Conservation (phyloP, 2,797 vertebrate genomes). For the Lepilemur ruficaudatus region DNA sequence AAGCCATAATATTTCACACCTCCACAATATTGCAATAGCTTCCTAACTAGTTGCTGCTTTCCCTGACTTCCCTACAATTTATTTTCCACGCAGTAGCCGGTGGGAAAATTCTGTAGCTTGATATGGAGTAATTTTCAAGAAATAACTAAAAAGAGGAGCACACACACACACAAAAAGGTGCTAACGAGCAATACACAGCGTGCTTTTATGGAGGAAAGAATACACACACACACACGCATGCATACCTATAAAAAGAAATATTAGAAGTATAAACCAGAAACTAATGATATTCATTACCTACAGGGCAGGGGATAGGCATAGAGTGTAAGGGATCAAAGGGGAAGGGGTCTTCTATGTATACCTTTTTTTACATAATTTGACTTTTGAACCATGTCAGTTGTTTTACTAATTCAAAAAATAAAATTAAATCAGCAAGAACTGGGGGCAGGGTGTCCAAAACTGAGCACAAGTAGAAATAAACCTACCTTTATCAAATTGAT, state of each 20-base stretch:
- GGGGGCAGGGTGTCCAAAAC: not conserved
- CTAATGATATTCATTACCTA: not conserved
- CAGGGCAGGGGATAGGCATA: rapidly evolving
- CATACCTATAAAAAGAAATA: not conserved
- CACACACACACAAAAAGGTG: not conserved
- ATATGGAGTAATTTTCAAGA: not conserved
- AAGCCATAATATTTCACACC: not conserved
- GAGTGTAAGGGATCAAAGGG: not conserved
- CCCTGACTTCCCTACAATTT: slow-evolving; percentile 17
- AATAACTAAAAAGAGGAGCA: not conserved
- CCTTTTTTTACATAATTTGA: not conserved
- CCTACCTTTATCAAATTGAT: slow-evolving; percentile 1
- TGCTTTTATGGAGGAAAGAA: not conserved
- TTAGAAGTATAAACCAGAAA: not conserved
- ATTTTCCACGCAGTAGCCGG: not conserved
- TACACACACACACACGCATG: not conserved
- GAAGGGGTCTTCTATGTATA: not conserved
- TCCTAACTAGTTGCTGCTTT: not conserved
- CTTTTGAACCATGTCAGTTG: not conserved
- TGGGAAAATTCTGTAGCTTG: not conserved
- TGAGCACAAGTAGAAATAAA: slow-evolving; percentile 10
- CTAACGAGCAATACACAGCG: not conserved
- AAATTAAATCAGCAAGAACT: not conserved
- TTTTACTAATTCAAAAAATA: slow-evolving; percentile 33
- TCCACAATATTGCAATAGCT: not conserved